phyloP scores from a whole-genome alignment of 2,888 invertebrate genomes.

The Leptura quadrifasciata region DNA sequence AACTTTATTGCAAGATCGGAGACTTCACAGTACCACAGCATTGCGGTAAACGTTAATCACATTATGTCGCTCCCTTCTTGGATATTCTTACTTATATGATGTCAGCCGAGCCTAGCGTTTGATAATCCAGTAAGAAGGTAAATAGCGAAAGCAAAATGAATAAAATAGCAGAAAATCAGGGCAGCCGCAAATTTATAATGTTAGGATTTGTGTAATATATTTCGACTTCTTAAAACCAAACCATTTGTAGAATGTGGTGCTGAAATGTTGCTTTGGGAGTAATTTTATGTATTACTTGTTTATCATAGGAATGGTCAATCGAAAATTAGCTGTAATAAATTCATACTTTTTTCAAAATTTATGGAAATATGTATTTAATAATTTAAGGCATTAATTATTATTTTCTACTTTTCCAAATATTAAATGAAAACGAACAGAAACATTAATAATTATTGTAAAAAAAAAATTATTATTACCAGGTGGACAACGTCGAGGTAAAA shows the following conservation, averaged over 20 bases:
- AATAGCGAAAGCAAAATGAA: constrained; percentile 10
- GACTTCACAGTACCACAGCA: constrained; percentile 42
- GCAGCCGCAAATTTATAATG: background rate
- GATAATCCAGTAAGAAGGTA: background rate
- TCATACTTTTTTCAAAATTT: too few species aligned
- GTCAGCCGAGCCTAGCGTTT: background rate
- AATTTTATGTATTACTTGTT: too few species aligned
- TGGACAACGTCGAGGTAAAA: too few species aligned
- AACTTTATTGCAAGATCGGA: constrained; percentile 13
- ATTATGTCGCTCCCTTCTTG: constrained; percentile 47
- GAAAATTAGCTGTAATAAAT: too few species aligned
- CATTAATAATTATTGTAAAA: too few species aligned
- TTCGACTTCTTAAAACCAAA: background rate
- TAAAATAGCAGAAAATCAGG: constrained; percentile 12
- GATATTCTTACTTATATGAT: constrained; percentile 17
- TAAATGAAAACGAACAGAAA: too few species aligned
- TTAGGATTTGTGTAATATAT: background rate
- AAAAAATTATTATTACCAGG: too few species aligned
- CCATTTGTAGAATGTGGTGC: background rate
- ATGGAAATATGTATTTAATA: too few species aligned
- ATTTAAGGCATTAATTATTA: too few species aligned
- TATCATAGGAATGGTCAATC: too few species aligned
- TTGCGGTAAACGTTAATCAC: constrained; percentile 52
- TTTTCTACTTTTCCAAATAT: too few species aligned
- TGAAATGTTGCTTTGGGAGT: too few species aligned